These are phyloP conservation scores for Brenthis hecate DNA, from an alignment of 2,888 invertebrate species.

Conservation along the genomic window DNA sequence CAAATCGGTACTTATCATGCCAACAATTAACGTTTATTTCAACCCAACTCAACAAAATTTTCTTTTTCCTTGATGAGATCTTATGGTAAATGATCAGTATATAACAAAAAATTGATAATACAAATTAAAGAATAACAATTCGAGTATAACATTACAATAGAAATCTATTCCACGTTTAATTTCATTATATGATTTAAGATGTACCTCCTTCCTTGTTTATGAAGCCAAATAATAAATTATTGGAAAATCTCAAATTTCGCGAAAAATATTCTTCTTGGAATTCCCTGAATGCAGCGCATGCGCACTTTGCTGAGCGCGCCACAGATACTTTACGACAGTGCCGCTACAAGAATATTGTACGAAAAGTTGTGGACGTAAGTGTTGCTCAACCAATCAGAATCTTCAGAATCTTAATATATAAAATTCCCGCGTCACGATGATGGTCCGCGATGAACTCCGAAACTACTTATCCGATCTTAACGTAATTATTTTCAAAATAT, in stretches of 20 bases:
- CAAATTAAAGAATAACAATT: too few relatives aligned
- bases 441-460: background rate
- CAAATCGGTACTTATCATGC: too few relatives aligned
- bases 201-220: slow-evolving; percentile 2
- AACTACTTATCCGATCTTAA: background rate
- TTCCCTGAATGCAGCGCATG: slow-evolving; percentile 46
- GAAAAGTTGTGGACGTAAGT: slow-evolving; percentile 59
- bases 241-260: slow-evolving; percentile 45
- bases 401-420: too few relatives aligned
- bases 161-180: too few relatives aligned
- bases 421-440: too few relatives aligned
- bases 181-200: background rate
- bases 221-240: slow-evolving; percentile 9
- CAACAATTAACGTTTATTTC: too few relatives aligned
- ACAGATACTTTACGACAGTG: slow-evolving; percentile 46
- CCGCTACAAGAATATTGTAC: slow-evolving; percentile 52
- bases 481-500: too few relatives aligned
- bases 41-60: too few relatives aligned
- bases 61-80: too few relatives aligned
- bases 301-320: slow-evolving; percentile 54
- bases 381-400: background rate
- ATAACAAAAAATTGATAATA: too few relatives aligned
- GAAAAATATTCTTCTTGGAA: slow-evolving; percentile 48
- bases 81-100: too few relatives aligned
- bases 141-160: too few relatives aligned